Base-by-base conservation (phyloP, 2,113 vertebrate genomes). In the Potamarius usumacintae region DNA sequence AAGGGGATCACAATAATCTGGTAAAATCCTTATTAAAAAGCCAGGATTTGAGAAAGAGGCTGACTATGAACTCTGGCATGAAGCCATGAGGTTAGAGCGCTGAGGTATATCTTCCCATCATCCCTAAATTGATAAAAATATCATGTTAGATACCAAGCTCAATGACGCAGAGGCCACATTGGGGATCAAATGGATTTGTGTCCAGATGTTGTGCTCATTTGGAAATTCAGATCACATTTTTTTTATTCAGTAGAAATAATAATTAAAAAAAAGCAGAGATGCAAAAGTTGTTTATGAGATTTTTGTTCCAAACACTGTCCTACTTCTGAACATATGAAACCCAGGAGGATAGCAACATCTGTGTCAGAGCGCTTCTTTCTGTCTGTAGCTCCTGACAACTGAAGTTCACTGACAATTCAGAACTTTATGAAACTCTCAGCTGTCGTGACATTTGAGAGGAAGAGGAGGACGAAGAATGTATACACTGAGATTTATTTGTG, bases 21-120 rank as follows among this genome's bases (percentile, higher is more conserved):
- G 63, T 57, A 83, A 55, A 87, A 77, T 82, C 27, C 86, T 62
- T 67, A 52, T 82, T 87, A 74, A 82, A 82, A 62, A 57, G 20
- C 65, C 22, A 60, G 27, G 25, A 25, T 30, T 50, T 69, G 52
- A 30, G 22, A 30, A 83, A 65, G 69, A 63, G 50, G 20, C 55
- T n/a, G 55, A 62, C 55, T 65, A 62, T 74, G 55, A 63, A 87
- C 86, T 76, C 86, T 12, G 62, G 34, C 67, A 63, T 50, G 42
- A 80, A 52, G 52, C 63, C 62, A 48, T 42, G 20, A 50, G 20
- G 67, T 83, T 76, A 65, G 34, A 69, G 65, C 2, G 18, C 27
- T 60, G 85, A 77, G 25, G 48, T 57, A 25, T 81, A 83, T 76
- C 69, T 87, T 74, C 42, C 57, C 34, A 53, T 76, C 85, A 87